Conservation (phyloP, 2,888 invertebrate genomes). For the Eupithecia exiguata region DNA sequence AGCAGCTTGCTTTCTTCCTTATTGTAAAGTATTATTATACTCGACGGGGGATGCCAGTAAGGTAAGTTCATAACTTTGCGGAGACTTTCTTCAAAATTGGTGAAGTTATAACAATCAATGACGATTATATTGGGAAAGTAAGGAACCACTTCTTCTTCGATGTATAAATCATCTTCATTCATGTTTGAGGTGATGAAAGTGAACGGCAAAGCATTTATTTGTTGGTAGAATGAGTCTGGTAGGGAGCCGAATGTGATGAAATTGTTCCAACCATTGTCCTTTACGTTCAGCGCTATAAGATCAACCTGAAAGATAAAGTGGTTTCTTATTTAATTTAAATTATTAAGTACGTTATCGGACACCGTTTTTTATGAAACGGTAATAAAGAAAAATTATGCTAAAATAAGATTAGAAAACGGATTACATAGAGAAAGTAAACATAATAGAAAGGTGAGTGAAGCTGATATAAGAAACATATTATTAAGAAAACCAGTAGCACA, state of each 20-base stretch:
- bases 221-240: constrained; percentile 58
- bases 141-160: constrained; percentile 59
- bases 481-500: too few species aligned
- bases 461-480: too few species aligned
- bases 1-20: constrained; percentile 48
- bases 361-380: too few species aligned
- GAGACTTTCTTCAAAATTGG: constrained; percentile 62
- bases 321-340: neutral
- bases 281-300: constrained; percentile 58
- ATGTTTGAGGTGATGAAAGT: constrained; percentile 55
- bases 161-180: constrained; percentile 53
- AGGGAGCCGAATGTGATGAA: constrained; percentile 62
- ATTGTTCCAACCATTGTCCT: constrained; percentile 65
- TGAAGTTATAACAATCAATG: constrained; percentile 55
- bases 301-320: constrained; percentile 57
- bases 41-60: constrained; percentile 68
- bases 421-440: too few species aligned
- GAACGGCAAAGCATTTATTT: constrained; percentile 50
- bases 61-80: constrained; percentile 52
- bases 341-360: too few species aligned
- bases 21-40: constrained; percentile 60
- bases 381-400: too few species aligned
- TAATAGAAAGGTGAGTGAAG: too few species aligned
- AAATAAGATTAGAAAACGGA: too few species aligned
- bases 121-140: constrained; percentile 62